Evolutionary conservation across 2,113 vertebrate genomes (phyloP), one percentile per base, ranked within the genome.

Genomic region (Circaetus cinerascens): DNA sequence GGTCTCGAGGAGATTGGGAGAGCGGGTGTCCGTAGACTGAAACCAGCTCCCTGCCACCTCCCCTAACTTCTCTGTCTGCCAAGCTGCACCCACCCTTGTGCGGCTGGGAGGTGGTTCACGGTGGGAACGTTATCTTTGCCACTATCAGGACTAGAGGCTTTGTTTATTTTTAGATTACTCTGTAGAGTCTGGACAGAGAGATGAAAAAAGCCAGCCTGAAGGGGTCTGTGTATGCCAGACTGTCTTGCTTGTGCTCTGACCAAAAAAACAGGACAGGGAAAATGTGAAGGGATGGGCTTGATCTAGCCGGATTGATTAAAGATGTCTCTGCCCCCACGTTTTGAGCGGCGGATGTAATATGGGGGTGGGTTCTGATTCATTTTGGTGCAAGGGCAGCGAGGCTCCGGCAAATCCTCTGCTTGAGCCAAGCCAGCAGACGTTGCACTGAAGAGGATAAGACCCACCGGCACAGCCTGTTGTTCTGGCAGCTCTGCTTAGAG

Each of bases 161-260:
- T 95, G 94, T 94, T 97, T 96, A 43, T 90, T 96, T 96, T 90
- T 55, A 63, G 87, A 93, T 88, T 91, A 88, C 55, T 53, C 45
- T 59, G 62, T 66, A 67, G 88, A 78, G 66, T 71, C 84, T 90
- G 87, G 66, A 79, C 87, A 76, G 77, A 85, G 46, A 87, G 77
- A 90, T 94, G 74, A 92, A 95, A 95, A 95, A 80, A 85, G 77
- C 22, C 80, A 91, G 60, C 9, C 12, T 72, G 60, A 84, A 96
- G 80, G 48, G 57, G 17, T 72, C 78, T 79, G 18, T 59, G 57
- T 34, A 4, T 46, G 71, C 77, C 86, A 90, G 77, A 63, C 57
- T 55, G 36, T 74, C 83, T 79, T 89, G 56, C 25, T 68, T 93
- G 32, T 79, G 67, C 55, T 82, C 45, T 56, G 41, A 51, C 53